These are phyloP conservation scores for Andrena trimmerana DNA, from an alignment of 2,888 invertebrate species.

Conservation along the genomic window DNA sequence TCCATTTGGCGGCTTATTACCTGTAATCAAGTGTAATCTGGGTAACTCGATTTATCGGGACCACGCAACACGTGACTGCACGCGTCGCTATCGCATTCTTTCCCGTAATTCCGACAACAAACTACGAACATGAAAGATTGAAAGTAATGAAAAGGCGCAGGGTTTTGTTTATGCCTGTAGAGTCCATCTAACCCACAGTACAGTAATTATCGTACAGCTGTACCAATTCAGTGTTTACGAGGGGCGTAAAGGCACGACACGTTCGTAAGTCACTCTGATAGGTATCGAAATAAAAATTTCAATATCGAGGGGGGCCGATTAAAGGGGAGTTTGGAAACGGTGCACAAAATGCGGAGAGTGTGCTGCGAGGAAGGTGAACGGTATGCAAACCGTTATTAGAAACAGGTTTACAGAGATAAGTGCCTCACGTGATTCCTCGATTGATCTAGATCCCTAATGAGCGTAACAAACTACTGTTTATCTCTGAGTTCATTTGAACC, in stretches of 20 bases:
- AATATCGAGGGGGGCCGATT: neutral
- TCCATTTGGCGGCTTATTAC: conserved; percentile 31
- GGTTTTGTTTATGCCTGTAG: neutral
- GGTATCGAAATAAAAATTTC: neutral
- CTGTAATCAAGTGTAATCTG: conserved; percentile 20
- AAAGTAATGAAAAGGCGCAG: neutral
- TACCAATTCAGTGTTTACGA: too few species aligned
- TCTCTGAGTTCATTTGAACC: neutral
- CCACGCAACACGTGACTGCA: neutral
- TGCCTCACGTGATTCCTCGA: conserved; percentile 15
- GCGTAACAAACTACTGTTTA: neutral
- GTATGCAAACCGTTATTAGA: conserved; percentile 13
- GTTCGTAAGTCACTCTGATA: neutral
- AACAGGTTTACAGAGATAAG: conserved; percentile 40
- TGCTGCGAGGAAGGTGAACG: neutral
- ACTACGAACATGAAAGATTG: neutral
- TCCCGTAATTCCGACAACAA: neutral
- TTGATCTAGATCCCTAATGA: conserved; percentile 32
- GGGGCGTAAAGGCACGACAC: too few species aligned
- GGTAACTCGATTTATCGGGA: conserved; percentile 8
- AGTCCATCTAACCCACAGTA: neutral
- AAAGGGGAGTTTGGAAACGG: neutral
- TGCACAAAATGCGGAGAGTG: neutral
- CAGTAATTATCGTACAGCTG: neutral
- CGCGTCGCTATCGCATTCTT: neutral